Evolutionary conservation across 2,797 vertebrate genomes (phyloP), one percentile per base, ranked within the genome.

Genomic region (Muraenolepis orangiensis): DNA sequence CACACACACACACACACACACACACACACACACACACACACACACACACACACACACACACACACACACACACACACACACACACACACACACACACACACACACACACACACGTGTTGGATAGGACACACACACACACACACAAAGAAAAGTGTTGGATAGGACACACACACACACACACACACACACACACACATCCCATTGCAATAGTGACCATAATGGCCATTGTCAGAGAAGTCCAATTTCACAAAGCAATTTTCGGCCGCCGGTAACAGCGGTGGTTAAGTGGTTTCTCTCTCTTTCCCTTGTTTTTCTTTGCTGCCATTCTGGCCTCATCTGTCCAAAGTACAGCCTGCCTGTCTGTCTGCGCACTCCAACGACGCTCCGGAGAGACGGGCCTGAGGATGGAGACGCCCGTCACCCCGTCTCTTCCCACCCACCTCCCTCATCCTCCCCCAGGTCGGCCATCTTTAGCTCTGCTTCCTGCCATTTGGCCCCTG

Each of bases 21-120:
- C 28, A 78, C 16, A 75, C 66, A 76, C 16, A 72, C 51, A 80
- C 20, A 74, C 13, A 18, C 75, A 30, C 66, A 66, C 30, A 42
- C 26, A 16, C 32, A n/a, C 67, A 42, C 71, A 40, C 74, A 18
- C 38, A 42, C 72, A 16, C 36, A 30, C 51, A 20, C 42, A 32
- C 71, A 70, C 76, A 78, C 51, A 69, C 84, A 80, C 74, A 81
- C 66, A 42, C 36, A 16, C 75, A 46, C 70, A 36, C 74, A 36
- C 68, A 18, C 74, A 34, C 38, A 28, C 51, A 12, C 46, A 38
- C 20, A 34, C 34, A 10, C 51, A 23, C 66, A n/a, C n/a, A n/a
- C n/a, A n/a, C n/a, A n/a, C n/a, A n/a, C n/a, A 34, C 3, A 95
- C 95, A 94, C 95, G 93, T 72, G 28, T 30, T 13, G 30, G 11